phyloP scores from a whole-genome alignment of 2,888 invertebrate species.

The Encarsia formosa region DNA sequence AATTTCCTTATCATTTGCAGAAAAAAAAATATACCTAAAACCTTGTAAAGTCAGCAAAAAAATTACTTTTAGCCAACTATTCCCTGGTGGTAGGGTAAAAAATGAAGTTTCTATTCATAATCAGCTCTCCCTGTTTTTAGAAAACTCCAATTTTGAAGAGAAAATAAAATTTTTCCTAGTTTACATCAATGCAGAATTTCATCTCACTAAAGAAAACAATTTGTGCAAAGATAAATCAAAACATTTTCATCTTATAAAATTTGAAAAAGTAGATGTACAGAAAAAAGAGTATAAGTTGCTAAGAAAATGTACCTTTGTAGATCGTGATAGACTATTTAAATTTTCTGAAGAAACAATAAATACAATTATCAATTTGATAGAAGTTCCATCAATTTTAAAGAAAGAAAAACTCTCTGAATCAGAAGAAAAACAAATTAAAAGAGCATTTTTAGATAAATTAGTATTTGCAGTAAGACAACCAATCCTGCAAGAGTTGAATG shows the following conservation, averaged over 20 bases:
- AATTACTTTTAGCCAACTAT: slow-evolving; percentile 8
- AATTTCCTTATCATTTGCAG: neutral
- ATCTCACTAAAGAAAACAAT: slow-evolving; percentile 2
- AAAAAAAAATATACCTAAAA: slow-evolving; percentile 7
- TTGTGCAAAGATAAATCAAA: neutral
- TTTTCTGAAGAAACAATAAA: slow-evolving; percentile 5
- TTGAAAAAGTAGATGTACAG: slow-evolving; percentile 7
- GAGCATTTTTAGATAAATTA: slow-evolving; percentile 13
- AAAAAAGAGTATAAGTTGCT: slow-evolving; percentile 18
- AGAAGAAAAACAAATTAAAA: slow-evolving; percentile 6
- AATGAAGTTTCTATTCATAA: slow-evolving; percentile 8
- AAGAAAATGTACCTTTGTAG: slow-evolving; percentile 4
- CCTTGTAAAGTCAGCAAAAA: neutral
- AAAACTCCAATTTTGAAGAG: neutral
- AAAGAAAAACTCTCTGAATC: neutral
- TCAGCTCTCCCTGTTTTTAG: slow-evolving; percentile 1
- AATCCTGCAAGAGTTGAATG: slow-evolving; percentile 17
- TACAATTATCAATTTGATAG: neutral
- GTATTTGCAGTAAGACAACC: slow-evolving; percentile 14
- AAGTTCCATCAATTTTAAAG: neutral
- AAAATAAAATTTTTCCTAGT: slow-evolving; percentile 12
- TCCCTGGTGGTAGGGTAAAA: neutral
- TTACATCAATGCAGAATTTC: slow-evolving; percentile 11
- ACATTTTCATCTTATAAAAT: slow-evolving; percentile 8
- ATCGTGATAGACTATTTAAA: slow-evolving; percentile 6